A percentile compares a stretch with the other conserved stretches of the same genome.
phyloP scores from a whole-genome alignment of 2,797 vertebrate genomes.

The Gambelia wislizenii region DNA sequence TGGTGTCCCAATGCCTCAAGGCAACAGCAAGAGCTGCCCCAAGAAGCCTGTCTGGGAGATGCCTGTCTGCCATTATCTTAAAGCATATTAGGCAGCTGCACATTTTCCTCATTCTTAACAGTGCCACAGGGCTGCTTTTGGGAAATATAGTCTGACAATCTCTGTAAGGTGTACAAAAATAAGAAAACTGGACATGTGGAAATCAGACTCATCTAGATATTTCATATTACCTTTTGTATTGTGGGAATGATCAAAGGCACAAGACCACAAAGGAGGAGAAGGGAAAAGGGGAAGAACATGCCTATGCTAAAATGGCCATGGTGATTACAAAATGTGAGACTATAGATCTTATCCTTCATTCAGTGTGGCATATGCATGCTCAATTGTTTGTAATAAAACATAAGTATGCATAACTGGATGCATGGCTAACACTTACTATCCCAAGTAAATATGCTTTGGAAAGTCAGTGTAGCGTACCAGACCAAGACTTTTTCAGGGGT shows the following conservation, averaged over 20 bases:
- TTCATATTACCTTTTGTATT: not conserved
- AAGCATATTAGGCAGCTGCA: conserved; percentile 19
- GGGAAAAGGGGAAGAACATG: not conserved
- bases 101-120: conserved; percentile 4
- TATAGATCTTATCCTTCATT: not conserved
- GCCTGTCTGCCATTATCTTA: conserved; percentile 2
- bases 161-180: not conserved
- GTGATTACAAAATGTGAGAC: not conserved
- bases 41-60: conserved; percentile 13
- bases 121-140: not conserved
- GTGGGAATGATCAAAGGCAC: not conserved
- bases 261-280: not conserved
- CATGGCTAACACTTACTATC: not conserved
- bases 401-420: not conserved
- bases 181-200: not conserved
- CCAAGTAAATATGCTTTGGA: not conserved
- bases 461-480: not conserved
- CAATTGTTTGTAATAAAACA: not conserved
- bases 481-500: not conserved
- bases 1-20: conserved; percentile 12
- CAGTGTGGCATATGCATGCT: not conserved
- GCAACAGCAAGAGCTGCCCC: not conserved
- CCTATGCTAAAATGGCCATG: too few relatives aligned
- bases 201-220: not conserved
- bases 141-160: not conserved